phyloP scores from a whole-genome alignment of 2,888 invertebrate species.

The Seladonia tumulorum region DNA sequence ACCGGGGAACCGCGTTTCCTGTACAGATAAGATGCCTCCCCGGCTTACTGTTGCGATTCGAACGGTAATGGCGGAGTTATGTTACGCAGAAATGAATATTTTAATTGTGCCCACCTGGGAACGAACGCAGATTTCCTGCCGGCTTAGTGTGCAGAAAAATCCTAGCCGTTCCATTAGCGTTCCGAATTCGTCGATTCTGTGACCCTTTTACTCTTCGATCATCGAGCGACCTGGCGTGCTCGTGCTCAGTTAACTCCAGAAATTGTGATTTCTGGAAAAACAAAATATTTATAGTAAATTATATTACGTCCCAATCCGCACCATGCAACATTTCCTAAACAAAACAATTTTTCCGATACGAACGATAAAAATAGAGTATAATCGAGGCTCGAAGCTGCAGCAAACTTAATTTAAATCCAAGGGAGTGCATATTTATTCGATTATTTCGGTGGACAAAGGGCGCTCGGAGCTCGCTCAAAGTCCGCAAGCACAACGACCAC shows the following conservation, averaged over 20 bases:
- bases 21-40: background rate
- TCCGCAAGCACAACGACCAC: background rate
- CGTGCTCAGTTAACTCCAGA: no score
- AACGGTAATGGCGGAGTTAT: constrained; percentile 7
- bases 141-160: background rate
- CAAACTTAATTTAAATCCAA: no score
- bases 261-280: no score
- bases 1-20: background rate
- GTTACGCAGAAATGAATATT: constrained; percentile 2
- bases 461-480: background rate
- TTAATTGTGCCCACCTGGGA: background rate
- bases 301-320: no score
- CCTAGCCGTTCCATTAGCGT: background rate
- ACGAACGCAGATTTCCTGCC: background rate
- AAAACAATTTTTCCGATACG: no score
- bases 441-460: background rate
- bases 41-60: background rate
- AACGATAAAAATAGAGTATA: no score
- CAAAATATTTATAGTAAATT: no score
- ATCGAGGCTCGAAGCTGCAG: no score
- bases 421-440: background rate
- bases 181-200: no score
- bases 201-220: no score
- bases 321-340: no score
- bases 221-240: no score